Evolutionary conservation across 2,888 invertebrate species (phyloP).

Genomic region (Erannis defoliaria): DNA sequence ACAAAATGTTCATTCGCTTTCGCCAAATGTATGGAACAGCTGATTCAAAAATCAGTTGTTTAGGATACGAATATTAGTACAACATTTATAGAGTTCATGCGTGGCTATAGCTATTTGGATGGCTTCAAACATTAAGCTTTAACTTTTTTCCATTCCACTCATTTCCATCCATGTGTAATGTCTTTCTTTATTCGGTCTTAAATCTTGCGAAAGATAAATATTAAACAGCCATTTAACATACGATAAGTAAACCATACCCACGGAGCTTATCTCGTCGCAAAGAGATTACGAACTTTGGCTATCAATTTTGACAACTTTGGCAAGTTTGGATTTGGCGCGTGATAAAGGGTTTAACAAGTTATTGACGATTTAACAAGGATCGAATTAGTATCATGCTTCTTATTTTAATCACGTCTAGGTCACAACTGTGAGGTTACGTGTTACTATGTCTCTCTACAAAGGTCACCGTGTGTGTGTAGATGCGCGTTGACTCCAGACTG

Average conservation of each 20-base stretch:
- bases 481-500: too few relatives aligned
- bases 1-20: not conserved
- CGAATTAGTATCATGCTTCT: conserved; percentile 1
- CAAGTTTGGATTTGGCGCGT: conserved; percentile 55
- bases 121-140: not conserved
- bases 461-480: too few relatives aligned
- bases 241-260: conserved; percentile 62
- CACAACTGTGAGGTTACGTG: too few relatives aligned
- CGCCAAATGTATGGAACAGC: too few relatives aligned
- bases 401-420: too few relatives aligned
- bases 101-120: not conserved
- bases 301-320: conserved; percentile 65
- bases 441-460: too few relatives aligned
- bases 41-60: too few relatives aligned
- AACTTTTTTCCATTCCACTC: not conserved
- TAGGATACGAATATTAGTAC: too few relatives aligned
- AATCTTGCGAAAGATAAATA: conserved; percentile 56
- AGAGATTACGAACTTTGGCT: conserved; percentile 67
- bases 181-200: conserved; percentile 15
- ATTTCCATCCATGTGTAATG: not conserved
- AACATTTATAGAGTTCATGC: too few relatives aligned
- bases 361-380: conserved; percentile 41
- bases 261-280: conserved; percentile 66
- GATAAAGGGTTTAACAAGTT: conserved; percentile 58
- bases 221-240: conserved; percentile 57